Evolutionary conservation across 2,888 invertebrate species (phyloP).

Genomic region (Microplitis manilae): DNA sequence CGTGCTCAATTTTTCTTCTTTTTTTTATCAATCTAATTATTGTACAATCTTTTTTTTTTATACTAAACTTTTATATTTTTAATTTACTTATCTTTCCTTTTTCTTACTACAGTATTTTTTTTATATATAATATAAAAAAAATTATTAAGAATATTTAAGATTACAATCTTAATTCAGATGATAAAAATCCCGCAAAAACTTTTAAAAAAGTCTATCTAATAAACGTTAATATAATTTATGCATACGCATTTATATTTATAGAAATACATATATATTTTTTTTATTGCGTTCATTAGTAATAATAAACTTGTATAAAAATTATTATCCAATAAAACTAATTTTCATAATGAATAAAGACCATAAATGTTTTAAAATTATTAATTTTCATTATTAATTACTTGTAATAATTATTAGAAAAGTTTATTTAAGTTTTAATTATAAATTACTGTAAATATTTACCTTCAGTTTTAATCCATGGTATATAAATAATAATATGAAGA

Average conservation of each 20-base stretch:
- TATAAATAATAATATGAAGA: neutral
- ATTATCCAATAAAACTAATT: neutral
- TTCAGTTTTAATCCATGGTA: neutral
- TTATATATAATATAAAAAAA: neutral
- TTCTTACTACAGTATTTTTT: neutral
- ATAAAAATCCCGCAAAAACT: neutral
- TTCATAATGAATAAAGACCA: conserved; percentile 1
- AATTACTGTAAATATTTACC: neutral
- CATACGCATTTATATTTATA: no score
- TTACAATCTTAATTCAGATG: neutral
- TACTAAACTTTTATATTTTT: neutral
- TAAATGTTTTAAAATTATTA: neutral
- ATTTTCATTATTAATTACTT: neutral
- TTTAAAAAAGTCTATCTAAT: neutral
- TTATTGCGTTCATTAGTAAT: no score
- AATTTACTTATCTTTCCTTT: neutral
- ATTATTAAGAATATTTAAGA: neutral
- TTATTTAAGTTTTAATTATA: neutral
- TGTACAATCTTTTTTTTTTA: neutral
- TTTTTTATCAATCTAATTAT: neutral
- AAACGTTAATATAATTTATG: no score
- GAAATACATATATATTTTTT: no score
- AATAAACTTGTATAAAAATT: neutral
- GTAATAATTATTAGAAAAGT: neutral
- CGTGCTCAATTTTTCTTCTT: neutral